Evolutionary conservation across 2,888 invertebrate species (phyloP), one percentile per base, ranked within the genome.

Genomic region (Drosophila nigritarsus): DNA sequence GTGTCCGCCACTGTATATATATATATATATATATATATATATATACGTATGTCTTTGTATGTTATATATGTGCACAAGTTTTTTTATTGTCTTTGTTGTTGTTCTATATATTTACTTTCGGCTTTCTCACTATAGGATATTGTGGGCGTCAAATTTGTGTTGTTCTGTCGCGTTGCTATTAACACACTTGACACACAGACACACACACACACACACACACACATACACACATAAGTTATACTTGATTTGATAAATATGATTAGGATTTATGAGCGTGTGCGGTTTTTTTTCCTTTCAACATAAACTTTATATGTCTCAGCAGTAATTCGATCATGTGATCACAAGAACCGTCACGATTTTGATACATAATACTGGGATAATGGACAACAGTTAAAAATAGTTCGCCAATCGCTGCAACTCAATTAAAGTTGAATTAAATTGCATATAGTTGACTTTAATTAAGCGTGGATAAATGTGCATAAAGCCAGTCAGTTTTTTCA

Each of bases 201-300:
- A 38, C n/a, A 30, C n/a, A 51, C 2, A 49, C 32, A 51, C 30
- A 29, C 51, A 62, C 24, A 7, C 11, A 34, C 64, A n/a, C 24
- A 24, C 24, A 24, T 30, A 13, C 15, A 32, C 24, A 38, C 68
- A 58, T 48, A 36, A 61, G 45, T 51, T 65, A 78, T 68, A 84
- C 87, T 90, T 92, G 90, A 92, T 92, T 91, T 92, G 80, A 90
- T 91, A 87, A 91, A 92, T 81, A 90, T 88, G 84, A 91, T 91
- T 91, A 90, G 80, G 85, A 91, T 90, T 91, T 87, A 91, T 82
- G 82, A 79, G 76, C 72, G 71, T 71, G 75, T 73, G 69, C 63
- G 86, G 8, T 15, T 13, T 45, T 11, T 24, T 20, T 45, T 20
- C 7, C 32, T 58, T 66, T 69, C 66, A 59, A 68, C 51, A 61